Evolutionary conservation across 1,140 invertebrate genomes (phyloP).

Genomic region (Sarcophaga bullata): DNA sequence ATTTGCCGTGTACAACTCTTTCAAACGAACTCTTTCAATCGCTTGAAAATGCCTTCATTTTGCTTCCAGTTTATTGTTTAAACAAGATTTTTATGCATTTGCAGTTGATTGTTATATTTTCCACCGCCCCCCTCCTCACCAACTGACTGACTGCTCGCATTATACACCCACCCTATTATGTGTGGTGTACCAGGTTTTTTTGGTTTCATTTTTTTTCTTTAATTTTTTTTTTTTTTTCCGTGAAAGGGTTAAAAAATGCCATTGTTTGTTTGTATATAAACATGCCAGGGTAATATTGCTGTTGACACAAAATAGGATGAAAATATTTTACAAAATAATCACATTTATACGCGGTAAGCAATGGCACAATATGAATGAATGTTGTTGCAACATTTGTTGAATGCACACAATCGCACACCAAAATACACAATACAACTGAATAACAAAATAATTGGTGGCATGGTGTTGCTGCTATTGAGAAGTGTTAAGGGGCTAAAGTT

Average conservation of each 20-base stretch:
- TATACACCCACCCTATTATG: not conserved
- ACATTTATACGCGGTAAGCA: constrained; percentile 32
- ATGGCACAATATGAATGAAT: constrained; percentile 20
- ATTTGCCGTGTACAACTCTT: too few species aligned
- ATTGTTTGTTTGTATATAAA: too few species aligned
- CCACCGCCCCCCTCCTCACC: too few species aligned
- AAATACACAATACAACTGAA: constrained; percentile 23
- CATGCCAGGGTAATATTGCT: not conserved
- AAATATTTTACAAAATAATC: constrained; percentile 41
- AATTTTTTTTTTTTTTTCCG: too few species aligned
- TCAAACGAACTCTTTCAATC: too few species aligned
- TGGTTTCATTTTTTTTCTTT: not conserved
- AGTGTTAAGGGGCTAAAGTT: too few species aligned
- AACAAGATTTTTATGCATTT: constrained; percentile 17
- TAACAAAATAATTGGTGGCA: constrained; percentile 14
- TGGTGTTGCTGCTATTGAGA: too few species aligned
- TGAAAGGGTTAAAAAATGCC: too few species aligned
- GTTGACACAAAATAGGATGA: constrained; percentile 34
- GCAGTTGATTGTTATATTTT: not conserved
- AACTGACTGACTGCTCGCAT: too few species aligned
- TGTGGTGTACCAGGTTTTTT: not conserved
- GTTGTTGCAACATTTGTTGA: constrained; percentile 10
- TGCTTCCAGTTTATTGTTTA: not conserved
- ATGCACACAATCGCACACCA: not conserved
- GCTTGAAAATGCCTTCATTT: not conserved